These are phyloP conservation scores for Microctonus brassicae DNA, from an alignment of 2,888 invertebrate genomes.

Conservation along the genomic window DNA sequence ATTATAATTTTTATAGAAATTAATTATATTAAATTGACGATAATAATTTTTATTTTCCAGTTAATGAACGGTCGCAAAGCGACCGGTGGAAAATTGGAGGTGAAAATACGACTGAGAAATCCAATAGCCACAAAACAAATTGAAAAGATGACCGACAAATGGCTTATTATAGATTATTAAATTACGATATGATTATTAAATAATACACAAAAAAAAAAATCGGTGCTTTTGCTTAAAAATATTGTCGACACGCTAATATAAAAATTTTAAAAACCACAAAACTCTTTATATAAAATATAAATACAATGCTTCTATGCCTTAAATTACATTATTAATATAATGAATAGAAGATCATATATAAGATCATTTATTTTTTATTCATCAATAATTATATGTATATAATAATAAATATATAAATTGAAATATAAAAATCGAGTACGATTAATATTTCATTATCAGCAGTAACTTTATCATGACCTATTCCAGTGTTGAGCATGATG, in stretches of 20 bases:
- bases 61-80: slow-evolving; percentile 90
- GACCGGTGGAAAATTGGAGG: slow-evolving; percentile 91
- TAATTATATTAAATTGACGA: slow-evolving; percentile 23
- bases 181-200: not conserved
- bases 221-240: not conserved
- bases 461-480: not conserved
- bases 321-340: slow-evolving; percentile 8
- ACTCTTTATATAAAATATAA: not conserved
- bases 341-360: too few species aligned
- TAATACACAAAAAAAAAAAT: not conserved
- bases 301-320: not conserved
- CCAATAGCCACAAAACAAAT: slow-evolving; percentile 91
- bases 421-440: not conserved
- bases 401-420: not conserved
- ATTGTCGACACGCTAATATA: not conserved
- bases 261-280: not conserved
- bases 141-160: slow-evolving; percentile 89
- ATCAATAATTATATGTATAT: slow-evolving; percentile 14
- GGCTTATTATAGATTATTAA: slow-evolving; percentile 86
- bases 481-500: too few species aligned
- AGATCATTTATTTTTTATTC: slow-evolving; percentile 21
- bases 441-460: not conserved
- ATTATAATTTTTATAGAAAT: not conserved
- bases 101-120: slow-evolving; percentile 88
- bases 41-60: slow-evolving; percentile 70